Evolutionary conservation across 2,797 vertebrate species (phyloP).

Genomic region (Myotis myotis): DNA sequence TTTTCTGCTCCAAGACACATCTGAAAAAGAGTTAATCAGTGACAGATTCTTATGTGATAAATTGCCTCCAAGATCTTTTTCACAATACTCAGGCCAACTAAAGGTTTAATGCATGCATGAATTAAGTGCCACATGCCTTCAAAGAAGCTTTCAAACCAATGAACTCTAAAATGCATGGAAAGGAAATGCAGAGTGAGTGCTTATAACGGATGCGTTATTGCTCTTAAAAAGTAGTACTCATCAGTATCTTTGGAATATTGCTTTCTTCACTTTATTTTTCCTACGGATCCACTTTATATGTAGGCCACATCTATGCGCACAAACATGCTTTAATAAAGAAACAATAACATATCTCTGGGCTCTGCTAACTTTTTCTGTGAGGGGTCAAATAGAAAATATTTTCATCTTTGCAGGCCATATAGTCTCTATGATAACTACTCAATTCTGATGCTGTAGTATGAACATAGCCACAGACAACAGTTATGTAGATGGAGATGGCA

Average conservation of each 20-base stretch:
- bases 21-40: constrained; percentile 62
- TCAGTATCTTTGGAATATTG: neutral
- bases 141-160: constrained; percentile 60
- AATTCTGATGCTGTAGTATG: neutral
- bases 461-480: neutral
- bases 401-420: neutral
- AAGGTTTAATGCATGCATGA: constrained; percentile 65
- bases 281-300: neutral
- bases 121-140: constrained; percentile 57
- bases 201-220: constrained; percentile 25
- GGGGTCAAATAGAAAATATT: neutral
- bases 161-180: constrained; percentile 69
- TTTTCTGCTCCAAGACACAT: constrained; percentile 70
- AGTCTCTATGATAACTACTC: neutral
- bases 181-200: constrained; percentile 47
- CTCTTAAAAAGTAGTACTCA: constrained; percentile 32
- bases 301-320: neutral
- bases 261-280: constrained; percentile 40
- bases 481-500: neutral
- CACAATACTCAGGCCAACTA: constrained; percentile 43
- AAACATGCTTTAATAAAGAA: neutral
- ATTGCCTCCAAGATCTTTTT: constrained; percentile 60
- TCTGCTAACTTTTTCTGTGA: neutral
- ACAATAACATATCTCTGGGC: neutral
- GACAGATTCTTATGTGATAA: constrained; percentile 69